Evolutionary conservation across 1,140 invertebrate species (phyloP).

Genomic region (Ephestia elutella): DNA sequence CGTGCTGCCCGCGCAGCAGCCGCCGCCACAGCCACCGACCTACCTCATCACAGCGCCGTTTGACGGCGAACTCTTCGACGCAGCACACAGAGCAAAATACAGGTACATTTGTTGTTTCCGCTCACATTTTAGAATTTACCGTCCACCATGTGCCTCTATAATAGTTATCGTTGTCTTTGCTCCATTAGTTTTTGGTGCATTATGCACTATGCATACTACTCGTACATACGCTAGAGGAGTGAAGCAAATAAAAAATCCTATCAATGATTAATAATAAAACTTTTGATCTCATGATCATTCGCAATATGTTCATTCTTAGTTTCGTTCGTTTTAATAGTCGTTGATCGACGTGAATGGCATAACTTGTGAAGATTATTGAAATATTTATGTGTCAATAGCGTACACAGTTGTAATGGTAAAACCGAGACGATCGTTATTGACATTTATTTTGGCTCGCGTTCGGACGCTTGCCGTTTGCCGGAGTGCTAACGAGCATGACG

Average conservation of each 20-base stretch:
- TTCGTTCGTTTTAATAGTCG: neutral
- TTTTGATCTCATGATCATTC: neutral
- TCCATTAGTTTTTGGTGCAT: no score
- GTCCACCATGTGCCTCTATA: no score
- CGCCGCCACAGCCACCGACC: slow-evolving; percentile 45
- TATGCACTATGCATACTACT: no score
- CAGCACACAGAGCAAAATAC: slow-evolving; percentile 64
- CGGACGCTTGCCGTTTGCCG: slow-evolving; percentile 17
- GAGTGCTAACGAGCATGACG: slow-evolving; percentile 27
- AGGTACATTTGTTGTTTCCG: slow-evolving; percentile 47
- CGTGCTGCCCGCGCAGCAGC: slow-evolving; percentile 45
- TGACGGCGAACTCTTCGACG: slow-evolving; percentile 61
- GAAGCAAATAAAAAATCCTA: no score
- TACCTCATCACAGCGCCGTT: slow-evolving; percentile 59
- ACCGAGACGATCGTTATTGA: slow-evolving; percentile 26
- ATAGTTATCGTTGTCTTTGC: no score
- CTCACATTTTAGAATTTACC: neutral
- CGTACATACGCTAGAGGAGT: no score
- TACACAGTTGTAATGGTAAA: slow-evolving; percentile 11
- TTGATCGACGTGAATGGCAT: neutral
- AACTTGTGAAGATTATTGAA: slow-evolving; percentile 1
- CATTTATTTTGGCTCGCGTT: slow-evolving; percentile 35
- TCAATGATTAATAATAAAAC: no score
- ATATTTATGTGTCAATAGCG: slow-evolving; percentile 8
- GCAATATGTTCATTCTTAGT: neutral